Evolutionary conservation across 1,140 invertebrate genomes (phyloP), one percentile per base, ranked within the genome.

Genomic region (Camponotus pennsylvanicus): DNA sequence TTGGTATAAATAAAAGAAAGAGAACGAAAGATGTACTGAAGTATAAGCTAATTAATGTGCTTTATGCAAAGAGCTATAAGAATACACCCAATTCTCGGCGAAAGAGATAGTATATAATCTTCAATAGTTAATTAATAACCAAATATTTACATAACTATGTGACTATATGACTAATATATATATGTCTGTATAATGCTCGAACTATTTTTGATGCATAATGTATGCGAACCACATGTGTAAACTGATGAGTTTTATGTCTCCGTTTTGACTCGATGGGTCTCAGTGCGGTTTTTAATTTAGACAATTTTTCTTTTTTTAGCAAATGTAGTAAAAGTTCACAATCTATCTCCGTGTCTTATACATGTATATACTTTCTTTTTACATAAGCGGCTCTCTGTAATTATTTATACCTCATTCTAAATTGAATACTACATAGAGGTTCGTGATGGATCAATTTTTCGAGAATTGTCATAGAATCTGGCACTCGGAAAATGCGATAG

Each of bases 401-500:
- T 21, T 87, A 57, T 64, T 45, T 78, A 52, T 86, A 89, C 49
- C 67, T 87, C 21, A n/a, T 85, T 64, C 59, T 70, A 75, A 61
- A 27, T 45, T 27, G 32, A 83, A 37, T 61, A 63, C 21, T 61
- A 63, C 34, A 73, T 32, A 61, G n/a, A 9, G 73, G 55, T 78
- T 1, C 69, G 40, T 32, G 45, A 67, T 57, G 79, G 78, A 40
- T 49, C 18, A 70, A 70, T 64, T 64, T 82, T 71, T 55, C 73
- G 80, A 87, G 64, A 52, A 85, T 55, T 57, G 73, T 88, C 52
- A 37, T 84, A 89, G 87, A 89, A 85, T 86, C 85, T 82, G 87
- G 85, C 80, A 91, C 79, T 92, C 85, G 34, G 42, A 86, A 85
- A 49, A 27, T 87, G 63, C 71, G 66, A 63, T 70, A 42, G 45